Percentiles rank a stretch among this genome's conserved stretches.
phyloP scores from a whole-genome alignment of 2,888 invertebrate genomes.

The Saturnia pavonia region DNA sequence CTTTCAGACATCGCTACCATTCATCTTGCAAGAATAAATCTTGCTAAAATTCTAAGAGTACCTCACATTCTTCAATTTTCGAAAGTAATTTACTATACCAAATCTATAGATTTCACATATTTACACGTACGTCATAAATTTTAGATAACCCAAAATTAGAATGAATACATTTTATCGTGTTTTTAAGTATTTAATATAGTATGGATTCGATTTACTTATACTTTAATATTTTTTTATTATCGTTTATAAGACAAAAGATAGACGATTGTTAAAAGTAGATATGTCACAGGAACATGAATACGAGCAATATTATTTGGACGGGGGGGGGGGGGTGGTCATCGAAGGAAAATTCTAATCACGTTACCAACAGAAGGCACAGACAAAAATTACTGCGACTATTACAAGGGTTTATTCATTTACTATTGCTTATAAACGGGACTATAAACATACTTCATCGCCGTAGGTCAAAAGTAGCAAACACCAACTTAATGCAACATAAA shows the following conservation, averaged over 20 bases:
- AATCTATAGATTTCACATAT: too few species aligned
- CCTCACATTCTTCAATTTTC: too few species aligned
- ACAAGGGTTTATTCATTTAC: not conserved
- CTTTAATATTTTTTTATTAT: not conserved
- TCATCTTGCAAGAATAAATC: too few species aligned
- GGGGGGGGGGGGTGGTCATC: not conserved
- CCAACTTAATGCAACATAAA: not conserved
- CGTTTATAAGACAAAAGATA: not conserved
- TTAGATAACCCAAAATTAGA: too few species aligned
- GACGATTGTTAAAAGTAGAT: not conserved
- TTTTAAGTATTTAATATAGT: too few species aligned
- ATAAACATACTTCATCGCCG: not conserved
- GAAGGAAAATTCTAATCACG: not conserved
- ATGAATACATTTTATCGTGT: too few species aligned
- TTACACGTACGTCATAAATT: too few species aligned
- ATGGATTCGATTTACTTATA: too few species aligned
- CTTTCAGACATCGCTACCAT: too few species aligned
- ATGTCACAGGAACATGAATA: not conserved
- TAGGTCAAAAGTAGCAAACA: not conserved
- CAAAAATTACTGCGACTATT: not conserved
- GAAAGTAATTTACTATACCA: too few species aligned
- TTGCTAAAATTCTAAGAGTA: too few species aligned
- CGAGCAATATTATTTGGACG: not conserved
- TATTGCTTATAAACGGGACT: not conserved
- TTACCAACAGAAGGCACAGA: not conserved